Base-by-base conservation (phyloP, 2,113 vertebrate species). In the Grammomys surdaster region DNA sequence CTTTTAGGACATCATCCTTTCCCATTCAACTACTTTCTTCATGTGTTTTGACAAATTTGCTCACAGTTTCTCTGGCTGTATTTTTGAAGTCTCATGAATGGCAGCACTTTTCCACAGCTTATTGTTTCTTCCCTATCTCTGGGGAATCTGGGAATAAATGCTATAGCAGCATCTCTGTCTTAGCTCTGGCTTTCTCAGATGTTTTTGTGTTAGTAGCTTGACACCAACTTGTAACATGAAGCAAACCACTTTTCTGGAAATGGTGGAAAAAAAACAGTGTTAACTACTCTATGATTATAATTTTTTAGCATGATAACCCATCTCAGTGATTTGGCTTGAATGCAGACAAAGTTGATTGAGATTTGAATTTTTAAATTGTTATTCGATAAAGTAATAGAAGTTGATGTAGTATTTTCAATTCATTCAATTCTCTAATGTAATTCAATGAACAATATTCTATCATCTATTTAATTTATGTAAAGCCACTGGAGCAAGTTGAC, bases 351-450 rank as follows among this genome's bases (percentile, higher is more conserved):
- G 73, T 17, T 87, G 48, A 51, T n/a, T 80, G 85, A 63, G 3
- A 63, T 88, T 96, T 96, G 33, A 33, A 95, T 90, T 92, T 93
- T 5, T 24, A 89, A 76, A n/a, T 2, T 43, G 22, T 4, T 81
- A 78, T 95, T 96, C 67, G 67, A 33, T 70, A 7, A 43, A 76
- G 70, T 93, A 86, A 31, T 69, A 80, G 46, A 90, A 91, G 19
- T 28, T 46, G 46, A 84, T 1, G 0, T 9, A 58, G 22, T 43
- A 56, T 89, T 93, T 93, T 91, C 51, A 91, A 75, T 16, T 12
- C 63, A 87, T 73, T 73, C n/a, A 40, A 24, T 73, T 24, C 72
- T 43, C n/a, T 73, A 73, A 43, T 43, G n/a, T 20, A 91, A 70
- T 12, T 16, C 43, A 87, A 14, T 63, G 58, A 88, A 51, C n/a